Base-by-base conservation (phyloP, 2,888 invertebrate genomes). In the Achlya flavicornis region DNA sequence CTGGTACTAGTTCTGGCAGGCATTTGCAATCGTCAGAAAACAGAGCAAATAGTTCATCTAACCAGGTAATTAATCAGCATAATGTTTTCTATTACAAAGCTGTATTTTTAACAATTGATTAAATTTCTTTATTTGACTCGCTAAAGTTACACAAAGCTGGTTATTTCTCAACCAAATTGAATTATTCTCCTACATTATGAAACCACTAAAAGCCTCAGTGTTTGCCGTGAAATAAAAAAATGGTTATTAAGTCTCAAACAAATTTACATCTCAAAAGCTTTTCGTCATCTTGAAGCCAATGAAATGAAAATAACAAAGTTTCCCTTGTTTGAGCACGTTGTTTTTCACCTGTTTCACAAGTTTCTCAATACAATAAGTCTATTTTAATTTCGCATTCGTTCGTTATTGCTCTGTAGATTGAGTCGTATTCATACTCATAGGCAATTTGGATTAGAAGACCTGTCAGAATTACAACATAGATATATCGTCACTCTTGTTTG, bases 1-100 rank as follows among this genome's bases (percentile, higher is more conserved):
- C 93, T 0, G 91, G 92, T 6, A 84, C 92, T 1, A 91, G 91
- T 70, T 82, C 87, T n/a, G 83, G 80, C 12, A 75, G 81, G 65
- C 70, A 66, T 66, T 66, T 70, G 14, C 79, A 76, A 67, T 62
- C 68, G 58, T 63, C 75, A 65, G 76, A 79, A 68, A 76, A 67
- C 62, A 68, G 63, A 59, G 35, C 74, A 53, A 62, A 65, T 46
- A 72, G 67, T 48, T 75, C 66, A 64, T 64, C 71, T 65, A 75
- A 74, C 63, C 80, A 83, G 84, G 88, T 86, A 73, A 66, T 53
- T 53, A n/a, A n/a, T n/a, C n/a, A n/a, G n/a, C n/a, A n/a, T n/a
- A n/a, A n/a, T n/a, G n/a, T n/a, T n/a, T n/a, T n/a, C n/a, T n/a
- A n/a, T 19, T 16, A 4, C 16, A 16, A 46, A 14, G 11, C 14